phyloP scores from a whole-genome alignment of 2,888 invertebrate species.

The Tenthredo amoena region DNA sequence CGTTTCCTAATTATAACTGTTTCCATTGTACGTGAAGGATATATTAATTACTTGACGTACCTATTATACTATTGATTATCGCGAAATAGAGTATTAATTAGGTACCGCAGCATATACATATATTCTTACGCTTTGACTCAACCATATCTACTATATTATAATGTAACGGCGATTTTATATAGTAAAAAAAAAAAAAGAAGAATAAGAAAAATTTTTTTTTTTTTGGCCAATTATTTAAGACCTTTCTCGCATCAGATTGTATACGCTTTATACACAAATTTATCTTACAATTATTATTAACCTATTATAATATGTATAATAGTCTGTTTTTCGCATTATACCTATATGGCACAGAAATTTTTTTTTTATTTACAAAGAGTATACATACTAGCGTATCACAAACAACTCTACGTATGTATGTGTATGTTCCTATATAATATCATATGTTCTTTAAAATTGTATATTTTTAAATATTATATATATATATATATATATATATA shows the following conservation, averaged over 20 bases:
- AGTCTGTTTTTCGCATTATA: background rate
- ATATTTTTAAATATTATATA: conserved; percentile 19
- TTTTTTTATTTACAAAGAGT: conserved; percentile 21
- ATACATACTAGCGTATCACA: conserved; percentile 11
- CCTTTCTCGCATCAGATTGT: conserved; percentile 33
- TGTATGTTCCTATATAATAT: background rate
- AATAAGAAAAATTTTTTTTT: background rate
- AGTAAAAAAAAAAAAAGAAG: background rate
- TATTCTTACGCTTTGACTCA: background rate
- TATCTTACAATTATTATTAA: background rate
- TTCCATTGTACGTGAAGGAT: background rate
- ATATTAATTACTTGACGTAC: background rate
- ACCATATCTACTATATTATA: conserved; percentile 6
- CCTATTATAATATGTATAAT: background rate
- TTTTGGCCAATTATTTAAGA: conserved; percentile 23
- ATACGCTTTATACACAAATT: conserved; percentile 32
- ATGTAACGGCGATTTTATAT: background rate
- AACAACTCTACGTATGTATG: background rate
- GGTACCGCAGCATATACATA: conserved; percentile 1
- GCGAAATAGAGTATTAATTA: conserved; percentile 25
- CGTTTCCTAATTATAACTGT: background rate
- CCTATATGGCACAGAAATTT: no score
- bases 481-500: background rate
- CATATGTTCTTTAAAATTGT: conserved; percentile 12
- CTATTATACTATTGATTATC: background rate